Evolutionary conservation across 1,140 invertebrate species (phyloP), one percentile per base, ranked within the genome.

Genomic region (Cydia pomonella): DNA sequence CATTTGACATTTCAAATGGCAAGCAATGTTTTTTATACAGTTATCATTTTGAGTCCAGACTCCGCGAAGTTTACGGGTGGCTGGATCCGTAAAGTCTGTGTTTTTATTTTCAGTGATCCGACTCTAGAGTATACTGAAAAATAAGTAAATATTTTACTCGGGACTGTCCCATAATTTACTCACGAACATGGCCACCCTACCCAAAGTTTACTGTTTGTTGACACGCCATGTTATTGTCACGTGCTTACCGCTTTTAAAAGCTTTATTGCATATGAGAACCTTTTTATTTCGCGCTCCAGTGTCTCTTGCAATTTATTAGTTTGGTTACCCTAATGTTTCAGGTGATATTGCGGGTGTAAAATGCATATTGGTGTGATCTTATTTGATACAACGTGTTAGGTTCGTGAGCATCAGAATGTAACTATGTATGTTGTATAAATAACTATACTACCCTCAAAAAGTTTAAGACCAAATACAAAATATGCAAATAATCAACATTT

Each of bases 211-310:
- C 63, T 27, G 63, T 33, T 33, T 33, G 27, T 64, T 64, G 63
- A 33, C 63, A 64, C 63, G 63, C 25, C 63, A 64, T 12, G 25
- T 18, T 64, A 64, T 64, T 64, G 27, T 64, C 63, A 64, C 63
- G 25, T 64, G 63, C 25, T 64, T 64, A 33, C 16, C 6, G 63
- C 63, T 64, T 64, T 64, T 64, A 64, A 64, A 64, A 64, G 27
- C 16, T 27, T 64, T 64, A 64, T 64, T 64, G 63, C 63, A 64
- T 64, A 64, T 64, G 63, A 64, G 27, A 33, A 16, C 13, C 63
- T 29, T 64, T 64, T 64, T 64, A 64, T 64, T 64, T 33, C 10
- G 25, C 1, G 50, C 16, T 53, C 1, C 1, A 53, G 47, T 59
- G 53, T 59, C 53, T 23, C 53, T 59, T 59, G n/a, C 10, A 59